Evolutionary conservation across 2,797 vertebrate genomes (phyloP).

Genomic region (Rhinichthys osculus): DNA sequence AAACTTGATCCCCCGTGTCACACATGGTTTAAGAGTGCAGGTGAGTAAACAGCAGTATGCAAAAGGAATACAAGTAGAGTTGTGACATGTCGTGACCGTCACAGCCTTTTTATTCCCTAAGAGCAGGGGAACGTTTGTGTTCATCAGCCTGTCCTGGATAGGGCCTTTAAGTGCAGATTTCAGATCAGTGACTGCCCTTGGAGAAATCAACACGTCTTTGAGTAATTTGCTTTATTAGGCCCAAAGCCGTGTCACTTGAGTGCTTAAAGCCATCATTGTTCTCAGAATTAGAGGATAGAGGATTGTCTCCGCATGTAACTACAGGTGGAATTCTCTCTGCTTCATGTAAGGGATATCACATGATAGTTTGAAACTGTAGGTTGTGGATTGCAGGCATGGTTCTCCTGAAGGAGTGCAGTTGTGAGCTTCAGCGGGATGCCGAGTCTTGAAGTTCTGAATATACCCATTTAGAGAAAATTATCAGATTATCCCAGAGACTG

Average conservation of each 20-base stretch:
- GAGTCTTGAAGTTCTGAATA: neutral
- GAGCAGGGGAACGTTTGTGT: constrained; percentile 7
- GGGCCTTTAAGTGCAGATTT: constrained; percentile 6
- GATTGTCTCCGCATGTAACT: neutral
- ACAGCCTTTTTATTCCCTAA: neutral
- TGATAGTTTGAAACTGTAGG: neutral
- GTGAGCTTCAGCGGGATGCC: neutral
- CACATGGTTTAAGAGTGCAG: constrained; percentile 56
- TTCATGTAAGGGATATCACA: neutral
- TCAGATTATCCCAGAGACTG: neutral
- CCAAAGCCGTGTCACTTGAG: neutral
- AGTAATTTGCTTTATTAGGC: neutral
- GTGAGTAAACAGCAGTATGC: constrained; percentile 58
- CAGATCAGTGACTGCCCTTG: neutral
- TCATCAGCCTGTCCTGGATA: constrained; percentile 26
- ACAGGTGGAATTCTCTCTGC: neutral
- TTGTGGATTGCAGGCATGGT: neutral
- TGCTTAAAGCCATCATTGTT: neutral
- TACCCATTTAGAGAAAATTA: neutral
- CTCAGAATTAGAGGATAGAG: neutral
- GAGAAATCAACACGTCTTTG: neutral
- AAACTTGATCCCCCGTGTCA: constrained; percentile 64
- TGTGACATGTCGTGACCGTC: constrained; percentile 8
- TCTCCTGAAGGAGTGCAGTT: neutral
- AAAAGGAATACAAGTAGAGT: constrained; percentile 36